Percentiles rank a stretch among this genome's conserved stretches.
These are phyloP conservation scores for Gobio gobio DNA, from an alignment of 2,113 vertebrate genomes.

Conservation along the genomic window DNA sequence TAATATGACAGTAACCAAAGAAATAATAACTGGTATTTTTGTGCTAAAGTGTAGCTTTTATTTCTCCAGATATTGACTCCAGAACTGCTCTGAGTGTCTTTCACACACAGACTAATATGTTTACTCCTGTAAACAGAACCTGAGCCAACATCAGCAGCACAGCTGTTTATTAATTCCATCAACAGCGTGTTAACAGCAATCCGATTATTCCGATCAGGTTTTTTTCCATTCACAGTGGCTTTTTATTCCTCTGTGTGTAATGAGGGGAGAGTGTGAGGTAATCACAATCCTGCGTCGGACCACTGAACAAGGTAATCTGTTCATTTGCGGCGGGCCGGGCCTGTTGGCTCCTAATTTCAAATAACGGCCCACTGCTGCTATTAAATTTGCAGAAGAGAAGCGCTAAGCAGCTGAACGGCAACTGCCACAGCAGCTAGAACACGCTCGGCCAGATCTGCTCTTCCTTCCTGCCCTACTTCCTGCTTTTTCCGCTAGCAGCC, in stretches of 20 bases:
- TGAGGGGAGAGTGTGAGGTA: slow-evolving; percentile 68
- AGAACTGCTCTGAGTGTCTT: too few relatives aligned
- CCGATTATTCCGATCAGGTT: slow-evolving; percentile 56
- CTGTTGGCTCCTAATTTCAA: slow-evolving; percentile 68
- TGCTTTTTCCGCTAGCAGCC: neutral
- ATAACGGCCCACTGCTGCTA: slow-evolving; percentile 51
- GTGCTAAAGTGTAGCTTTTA: neutral
- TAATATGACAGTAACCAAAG: neutral
- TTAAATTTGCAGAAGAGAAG: slow-evolving; percentile 50
- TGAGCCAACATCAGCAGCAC: neutral
- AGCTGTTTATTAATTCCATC: slow-evolving; percentile 54
- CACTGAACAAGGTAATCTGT: slow-evolving; percentile 76
- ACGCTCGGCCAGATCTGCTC: neutral
- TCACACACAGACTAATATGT: too few relatives aligned
- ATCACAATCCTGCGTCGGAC: slow-evolving; percentile 71
- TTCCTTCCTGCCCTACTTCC: neutral
- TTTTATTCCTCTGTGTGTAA: slow-evolving; percentile 69
- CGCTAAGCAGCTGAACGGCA: slow-evolving; percentile 50
- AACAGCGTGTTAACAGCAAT: slow-evolving; percentile 59
- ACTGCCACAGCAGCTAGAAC: slow-evolving; percentile 17
- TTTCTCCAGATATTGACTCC: neutral
- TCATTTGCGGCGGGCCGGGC: slow-evolving; percentile 68
- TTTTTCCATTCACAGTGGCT: slow-evolving; percentile 57
- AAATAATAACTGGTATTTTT: neutral
- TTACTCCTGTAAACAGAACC: slow-evolving; percentile 34